These are phyloP conservation scores for Drosophila emarginata DNA, from an alignment of 2,888 invertebrate species.

Conservation along the genomic window DNA sequence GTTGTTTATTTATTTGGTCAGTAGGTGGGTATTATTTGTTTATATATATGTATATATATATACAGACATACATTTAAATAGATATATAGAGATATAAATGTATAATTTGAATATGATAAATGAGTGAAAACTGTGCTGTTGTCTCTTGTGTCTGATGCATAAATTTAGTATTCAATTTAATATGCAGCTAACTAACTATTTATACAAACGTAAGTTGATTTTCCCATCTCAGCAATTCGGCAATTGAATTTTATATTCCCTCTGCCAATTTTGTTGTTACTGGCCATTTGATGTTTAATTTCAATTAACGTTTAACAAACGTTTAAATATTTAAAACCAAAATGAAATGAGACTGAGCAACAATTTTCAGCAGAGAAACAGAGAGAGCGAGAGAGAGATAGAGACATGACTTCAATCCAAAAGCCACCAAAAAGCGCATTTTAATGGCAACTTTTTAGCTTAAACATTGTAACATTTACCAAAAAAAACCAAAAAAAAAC, in stretches of 20 bases:
- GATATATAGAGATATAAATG: background rate
- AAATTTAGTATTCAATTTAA: background rate
- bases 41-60: conserved; percentile 5
- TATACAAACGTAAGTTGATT: background rate
- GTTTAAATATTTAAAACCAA: conserved; percentile 68
- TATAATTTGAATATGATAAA: conserved; percentile 32
- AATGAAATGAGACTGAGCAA: conserved; percentile 56
- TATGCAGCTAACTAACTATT: background rate
- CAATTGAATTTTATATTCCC: conserved; percentile 15
- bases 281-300: conserved; percentile 35
- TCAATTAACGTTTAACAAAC: conserved; percentile 50
- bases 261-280: conserved; percentile 18
- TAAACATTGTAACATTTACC: conserved; percentile 62
- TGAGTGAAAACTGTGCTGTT: conserved; percentile 35
- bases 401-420: conserved; percentile 28
- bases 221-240: background rate
- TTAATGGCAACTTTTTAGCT: conserved; percentile 69
- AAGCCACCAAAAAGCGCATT: conserved; percentile 39
- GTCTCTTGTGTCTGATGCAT: background rate
- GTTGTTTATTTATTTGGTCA: conserved; percentile 41
- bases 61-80: too few relatives aligned
- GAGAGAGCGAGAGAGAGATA: background rate
- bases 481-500: background rate
- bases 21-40: conserved; percentile 58
- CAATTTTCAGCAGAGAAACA: conserved; percentile 22